Evolutionary conservation across 2,113 vertebrate genomes (phyloP), one percentile per base, ranked within the genome.

Genomic region (Cochlearius cochlearius): DNA sequence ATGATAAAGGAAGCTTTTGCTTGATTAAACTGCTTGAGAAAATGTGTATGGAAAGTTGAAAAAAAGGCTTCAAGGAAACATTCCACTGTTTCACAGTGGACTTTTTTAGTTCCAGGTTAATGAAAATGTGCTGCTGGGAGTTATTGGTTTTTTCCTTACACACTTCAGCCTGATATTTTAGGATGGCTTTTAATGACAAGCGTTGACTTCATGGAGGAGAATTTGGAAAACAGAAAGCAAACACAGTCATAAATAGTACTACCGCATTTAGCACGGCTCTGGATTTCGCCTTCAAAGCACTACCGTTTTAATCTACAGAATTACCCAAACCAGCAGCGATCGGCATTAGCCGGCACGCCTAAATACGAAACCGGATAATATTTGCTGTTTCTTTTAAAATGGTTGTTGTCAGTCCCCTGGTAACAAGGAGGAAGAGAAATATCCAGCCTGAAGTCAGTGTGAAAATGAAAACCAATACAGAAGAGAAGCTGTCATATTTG

Each of bases 1-100:
- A 84, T 71, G 30, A 94, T 92, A 92, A 96, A 90, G 79, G 64
- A 79, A 91, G 86, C 86, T 96, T 95, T 96, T 95, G 84, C 62
- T 41, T 95, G 80, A 95, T 96, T 95, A 96, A 95, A 97, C 32
- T 82, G 26, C 50, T 91, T 69, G n/a, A 90, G 49, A 94, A 92
- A 94, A 73, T 68, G 32, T 27, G 13, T 52, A 53, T 15, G 15
- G 66, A 92, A 92, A 87, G 49, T 41, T 82, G 11, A 49, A 71
- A 75, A 78, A 93, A 84, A 72, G 6, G 22, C 20, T 94, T 72
- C 13, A 41, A 82, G 67, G 66, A 92, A 95, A 82, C 49, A 67
- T 68, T 94, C 26, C n/a, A 55, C 76, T 84, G 5, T 78, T 94
- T 94, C 1, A 7, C 86, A 58, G 56, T 63, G 15, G n/a, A 41